Percentiles rank a stretch among this genome's conserved stretches.
Evolutionary conservation across 2,888 invertebrate genomes (phyloP).

Genomic region (Pseudeuparius sepicola): DNA sequence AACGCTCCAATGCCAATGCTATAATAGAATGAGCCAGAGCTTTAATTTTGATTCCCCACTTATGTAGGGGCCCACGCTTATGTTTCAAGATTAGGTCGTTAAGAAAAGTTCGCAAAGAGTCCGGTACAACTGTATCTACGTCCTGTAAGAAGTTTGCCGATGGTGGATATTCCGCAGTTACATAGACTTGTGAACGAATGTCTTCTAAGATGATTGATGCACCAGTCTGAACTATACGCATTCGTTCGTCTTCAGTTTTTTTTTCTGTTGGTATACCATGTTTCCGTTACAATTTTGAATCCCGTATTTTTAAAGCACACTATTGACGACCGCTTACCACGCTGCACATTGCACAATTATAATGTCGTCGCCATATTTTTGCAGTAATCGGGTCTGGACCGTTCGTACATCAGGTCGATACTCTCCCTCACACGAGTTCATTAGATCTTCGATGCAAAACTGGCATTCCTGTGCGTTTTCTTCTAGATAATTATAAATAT

Average conservation of each 20-base stretch:
- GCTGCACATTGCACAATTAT: slow-evolving; percentile 10
- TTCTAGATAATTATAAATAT: no score
- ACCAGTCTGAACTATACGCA: slow-evolving; percentile 16
- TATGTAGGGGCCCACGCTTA: slow-evolving; percentile 7
- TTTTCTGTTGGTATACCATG: slow-evolving; percentile 11
- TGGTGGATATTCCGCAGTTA: slow-evolving; percentile 19
- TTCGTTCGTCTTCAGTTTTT: slow-evolving; percentile 18
- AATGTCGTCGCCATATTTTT: slow-evolving; percentile 12
- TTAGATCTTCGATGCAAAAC: no score
- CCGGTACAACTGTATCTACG: no score
- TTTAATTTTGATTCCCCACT: slow-evolving; percentile 4
- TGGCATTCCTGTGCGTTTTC: slow-evolving; percentile 9
- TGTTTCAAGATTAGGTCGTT: slow-evolving; percentile 12
- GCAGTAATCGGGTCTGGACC: slow-evolving; percentile 6
- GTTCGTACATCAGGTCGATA: slow-evolving; percentile 9
- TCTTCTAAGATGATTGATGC: slow-evolving; percentile 20
- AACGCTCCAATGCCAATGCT: slow-evolving; percentile 18
- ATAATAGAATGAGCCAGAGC: slow-evolving; percentile 19
- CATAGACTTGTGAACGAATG: slow-evolving; percentile 17
- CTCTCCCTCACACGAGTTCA: no score
- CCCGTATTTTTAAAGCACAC: slow-evolving; percentile 11
- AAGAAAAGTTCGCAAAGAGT: slow-evolving; percentile 4
- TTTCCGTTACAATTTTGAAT: slow-evolving; percentile 10
- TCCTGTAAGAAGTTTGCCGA: slow-evolving; percentile 13
- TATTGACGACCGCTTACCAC: slow-evolving; percentile 2